Evolutionary conservation across 2,888 invertebrate species (phyloP), one percentile per base, ranked within the genome.

Genomic region (Drosophila limbata): DNA sequence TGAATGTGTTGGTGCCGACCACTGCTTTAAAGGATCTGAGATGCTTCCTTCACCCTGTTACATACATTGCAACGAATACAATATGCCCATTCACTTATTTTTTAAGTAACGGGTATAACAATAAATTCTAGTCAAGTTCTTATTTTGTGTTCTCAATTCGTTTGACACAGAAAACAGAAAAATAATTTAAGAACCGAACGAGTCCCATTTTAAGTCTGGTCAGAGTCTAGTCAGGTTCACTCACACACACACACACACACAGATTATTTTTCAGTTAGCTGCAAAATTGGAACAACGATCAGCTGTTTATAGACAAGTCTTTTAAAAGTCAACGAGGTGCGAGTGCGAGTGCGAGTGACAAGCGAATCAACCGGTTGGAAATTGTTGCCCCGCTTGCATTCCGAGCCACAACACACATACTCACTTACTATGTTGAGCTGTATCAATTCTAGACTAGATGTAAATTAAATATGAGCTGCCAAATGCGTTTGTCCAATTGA

Each of bases 301-400:
- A 80, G 73, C 77, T 82, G 70, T 59, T 84, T 40, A 62, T 37
- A 40, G 56, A 21, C 79, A 62, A 48, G 56, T 35, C 62, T 56
- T 37, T 48, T 39, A 25, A 37, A 60, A 53, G 39, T 35, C 73
- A 59, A 57, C 60, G 21, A 44, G n/a, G 35, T 25, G 1, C 35
- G 21, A 21, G 21, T 25, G 1, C 35, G 21, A 21, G 21, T 21
- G 21, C 21, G 15, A 35, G 6, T 37, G 28, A 53, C 39, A 40
- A 13, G 11, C 9, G 6, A 17, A 1, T 37, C 47, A 87, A 87
- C 82, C 57, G 83, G 82, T 82, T 84, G 19, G 37, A 25, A 57
- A 50, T 50, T 45, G 44, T 21, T 31, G 15, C 42, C 11, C 37
- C 40, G 60, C 53, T 64, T 45, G 44, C 42, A 55, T 57, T 66